Conservation (phyloP, 2,113 vertebrate species). For the Barnardius zonarius region DNA sequence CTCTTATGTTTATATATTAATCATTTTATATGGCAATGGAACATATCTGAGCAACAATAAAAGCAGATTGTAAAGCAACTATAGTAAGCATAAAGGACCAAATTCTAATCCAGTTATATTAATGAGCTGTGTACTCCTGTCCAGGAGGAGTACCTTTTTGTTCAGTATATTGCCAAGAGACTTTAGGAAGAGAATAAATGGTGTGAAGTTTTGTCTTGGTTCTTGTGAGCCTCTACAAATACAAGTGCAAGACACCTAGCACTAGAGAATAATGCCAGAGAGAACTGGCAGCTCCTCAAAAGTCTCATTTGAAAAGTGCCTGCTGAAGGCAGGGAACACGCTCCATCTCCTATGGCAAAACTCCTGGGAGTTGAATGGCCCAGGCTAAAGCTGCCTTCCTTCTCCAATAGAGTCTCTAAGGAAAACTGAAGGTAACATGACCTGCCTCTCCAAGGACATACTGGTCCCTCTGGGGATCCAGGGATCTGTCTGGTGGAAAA, state of each 20-base stretch:
- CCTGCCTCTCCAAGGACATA: not conserved
- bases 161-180: not conserved
- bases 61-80: not conserved
- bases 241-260: not conserved
- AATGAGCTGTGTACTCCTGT: not conserved
- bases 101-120: not conserved
- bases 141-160: not conserved
- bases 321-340: not conserved
- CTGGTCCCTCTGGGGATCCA: not conserved
- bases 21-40: not conserved
- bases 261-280: not conserved
- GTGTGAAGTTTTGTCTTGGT: not conserved
- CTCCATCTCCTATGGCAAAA: not conserved
- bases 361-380: not conserved
- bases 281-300: not conserved
- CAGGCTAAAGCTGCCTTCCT: not conserved
- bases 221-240: not conserved
- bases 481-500: not conserved
- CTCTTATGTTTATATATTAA: conserved; percentile 29
- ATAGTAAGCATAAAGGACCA: not conserved
- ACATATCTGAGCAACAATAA: conserved; percentile 4
- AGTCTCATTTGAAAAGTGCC: not conserved
- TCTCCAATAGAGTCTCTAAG: not conserved
- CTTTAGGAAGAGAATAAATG: not conserved
- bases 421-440: not conserved